Evolutionary conservation across 2,797 vertebrate species (phyloP).

Genomic region (Heliangelus exortis): DNA sequence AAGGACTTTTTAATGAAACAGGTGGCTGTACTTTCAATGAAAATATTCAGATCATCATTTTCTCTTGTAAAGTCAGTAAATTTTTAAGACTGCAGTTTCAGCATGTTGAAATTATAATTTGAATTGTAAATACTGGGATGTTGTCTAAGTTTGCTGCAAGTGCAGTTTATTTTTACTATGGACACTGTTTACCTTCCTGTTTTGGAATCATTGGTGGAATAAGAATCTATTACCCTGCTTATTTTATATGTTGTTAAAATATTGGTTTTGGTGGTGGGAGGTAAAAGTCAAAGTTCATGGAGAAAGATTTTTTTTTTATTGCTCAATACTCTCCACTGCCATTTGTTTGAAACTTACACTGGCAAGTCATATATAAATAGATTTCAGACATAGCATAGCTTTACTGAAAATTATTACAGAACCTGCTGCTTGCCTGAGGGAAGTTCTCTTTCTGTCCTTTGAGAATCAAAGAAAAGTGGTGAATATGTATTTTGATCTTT

Average conservation of each 20-base stretch:
- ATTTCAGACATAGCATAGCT: neutral
- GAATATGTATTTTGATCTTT: neutral
- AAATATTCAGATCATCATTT: neutral
- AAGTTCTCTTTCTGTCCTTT: neutral
- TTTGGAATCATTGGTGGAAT: neutral
- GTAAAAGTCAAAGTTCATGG: neutral
- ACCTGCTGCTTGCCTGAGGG: neutral
- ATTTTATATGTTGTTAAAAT: neutral
- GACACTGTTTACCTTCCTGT: neutral
- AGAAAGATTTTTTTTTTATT: neutral
- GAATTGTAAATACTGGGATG: neutral
- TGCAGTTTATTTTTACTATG: neutral
- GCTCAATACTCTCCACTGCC: neutral
- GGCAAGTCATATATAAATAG: neutral
- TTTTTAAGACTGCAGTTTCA: neutral
- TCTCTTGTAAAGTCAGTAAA: conserved; percentile 11
- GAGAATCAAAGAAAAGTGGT: neutral
- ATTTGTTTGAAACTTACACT: neutral
- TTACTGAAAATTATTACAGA: conserved; percentile 13
- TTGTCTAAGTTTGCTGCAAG: neutral
- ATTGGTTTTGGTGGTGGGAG: neutral
- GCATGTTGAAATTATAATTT: neutral
- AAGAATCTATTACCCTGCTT: neutral
- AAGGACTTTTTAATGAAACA: conserved; percentile 12
- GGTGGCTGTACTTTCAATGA: neutral